Evolutionary conservation across 1,140 invertebrate species (phyloP).

Genomic region (Chrysopa pallens): DNA sequence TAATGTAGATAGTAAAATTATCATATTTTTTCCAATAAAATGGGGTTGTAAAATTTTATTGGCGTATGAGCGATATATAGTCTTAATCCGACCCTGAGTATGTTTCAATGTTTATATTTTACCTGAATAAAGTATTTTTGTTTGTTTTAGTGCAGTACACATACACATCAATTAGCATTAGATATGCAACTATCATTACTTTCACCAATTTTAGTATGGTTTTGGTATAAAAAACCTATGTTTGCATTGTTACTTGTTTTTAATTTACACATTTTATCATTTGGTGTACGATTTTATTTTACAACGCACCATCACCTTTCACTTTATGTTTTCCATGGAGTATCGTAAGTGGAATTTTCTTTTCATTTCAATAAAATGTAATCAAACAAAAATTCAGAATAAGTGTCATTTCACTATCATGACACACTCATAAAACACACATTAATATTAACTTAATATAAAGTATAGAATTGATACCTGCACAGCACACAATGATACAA

Average conservation of each 20-base stretch:
- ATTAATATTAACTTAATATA: too few species aligned
- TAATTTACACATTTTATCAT: conserved; percentile 32
- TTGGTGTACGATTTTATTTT: conserved; percentile 37
- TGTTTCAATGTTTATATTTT: too few species aligned
- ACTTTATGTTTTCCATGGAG: conserved; percentile 42
- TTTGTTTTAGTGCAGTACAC: conserved; percentile 40
- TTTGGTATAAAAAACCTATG: conserved; percentile 33
- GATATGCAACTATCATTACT: conserved; percentile 67
- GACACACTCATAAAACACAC: too few species aligned
- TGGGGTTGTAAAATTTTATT: conserved; percentile 1
- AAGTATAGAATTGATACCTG: too few species aligned
- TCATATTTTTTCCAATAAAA: too few species aligned
- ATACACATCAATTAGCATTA: conserved; percentile 53
- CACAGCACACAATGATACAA: too few species aligned
- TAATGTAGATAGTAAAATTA: too few species aligned
- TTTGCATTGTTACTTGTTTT: conserved; percentile 31
- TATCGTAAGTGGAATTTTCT: conserved; percentile 28
- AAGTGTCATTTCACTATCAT: too few species aligned
- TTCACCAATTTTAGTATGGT: conserved; percentile 48
- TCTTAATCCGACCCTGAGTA: too few species aligned
- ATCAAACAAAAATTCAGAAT: too few species aligned
- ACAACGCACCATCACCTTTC: conserved; percentile 37
- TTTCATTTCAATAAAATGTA: too few species aligned
- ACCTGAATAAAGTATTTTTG: conserved; percentile 2
- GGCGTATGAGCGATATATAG: background rate